Conservation (phyloP, 2,797 vertebrate species). For the Mus spretus region DNA sequence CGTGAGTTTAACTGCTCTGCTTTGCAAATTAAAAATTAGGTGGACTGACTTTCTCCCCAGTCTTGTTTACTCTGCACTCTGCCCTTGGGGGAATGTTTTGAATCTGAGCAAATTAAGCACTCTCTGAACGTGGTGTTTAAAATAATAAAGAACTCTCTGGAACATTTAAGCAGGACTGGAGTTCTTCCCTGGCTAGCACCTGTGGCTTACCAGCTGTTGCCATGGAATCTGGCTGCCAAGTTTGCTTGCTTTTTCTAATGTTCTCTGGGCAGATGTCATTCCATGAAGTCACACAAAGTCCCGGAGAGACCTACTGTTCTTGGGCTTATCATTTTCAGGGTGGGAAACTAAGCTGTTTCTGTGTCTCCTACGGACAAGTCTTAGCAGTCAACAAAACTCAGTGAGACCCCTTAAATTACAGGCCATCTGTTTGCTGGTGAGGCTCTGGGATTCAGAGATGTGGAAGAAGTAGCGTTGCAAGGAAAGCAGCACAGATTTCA, state of each 20-base stretch:
- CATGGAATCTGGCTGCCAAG: constrained; percentile 70
- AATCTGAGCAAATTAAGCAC: constrained; percentile 85
- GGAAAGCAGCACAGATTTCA: background rate
- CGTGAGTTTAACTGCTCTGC: constrained; percentile 72
- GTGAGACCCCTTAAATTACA: constrained; percentile 30
- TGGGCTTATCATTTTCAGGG: constrained; percentile 28
- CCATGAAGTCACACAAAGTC: constrained; percentile 44
- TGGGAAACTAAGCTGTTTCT: background rate
- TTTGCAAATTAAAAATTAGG: constrained; percentile 82
- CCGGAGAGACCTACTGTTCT: constrained; percentile 45
- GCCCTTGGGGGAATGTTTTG: constrained; percentile 82
- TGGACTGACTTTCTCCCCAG: constrained; percentile 74
- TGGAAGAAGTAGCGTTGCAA: background rate
- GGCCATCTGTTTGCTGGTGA: background rate
- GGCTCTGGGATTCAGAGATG: background rate
- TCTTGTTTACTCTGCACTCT: constrained; percentile 79
- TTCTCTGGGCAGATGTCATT: constrained; percentile 71
- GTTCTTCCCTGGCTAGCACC: constrained; percentile 81
- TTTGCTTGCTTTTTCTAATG: constrained; percentile 72
- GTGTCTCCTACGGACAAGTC: background rate
- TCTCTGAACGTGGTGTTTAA: constrained; percentile 83
- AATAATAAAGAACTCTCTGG: constrained; percentile 82
- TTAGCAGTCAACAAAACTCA: constrained; percentile 63
- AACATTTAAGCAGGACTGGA: constrained; percentile 71
- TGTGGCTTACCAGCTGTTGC: constrained; percentile 85